phyloP scores from a whole-genome alignment of 1,140 invertebrate species.

The Temnothorax nylanderi region DNA sequence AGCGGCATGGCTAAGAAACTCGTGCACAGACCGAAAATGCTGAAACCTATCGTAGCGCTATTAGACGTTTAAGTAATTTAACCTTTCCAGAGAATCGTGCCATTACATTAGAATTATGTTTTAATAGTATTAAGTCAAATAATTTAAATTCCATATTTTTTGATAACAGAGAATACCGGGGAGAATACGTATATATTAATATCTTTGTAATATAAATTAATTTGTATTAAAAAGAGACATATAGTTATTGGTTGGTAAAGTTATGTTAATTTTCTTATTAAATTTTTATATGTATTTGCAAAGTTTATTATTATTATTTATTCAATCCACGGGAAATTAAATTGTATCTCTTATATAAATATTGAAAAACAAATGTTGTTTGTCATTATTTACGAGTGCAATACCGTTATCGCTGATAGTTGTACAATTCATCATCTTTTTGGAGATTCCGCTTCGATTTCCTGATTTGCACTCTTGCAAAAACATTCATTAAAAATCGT shows the following conservation, averaged over 20 bases:
- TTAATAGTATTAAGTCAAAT: background rate
- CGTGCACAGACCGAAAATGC: slow-evolving; percentile 43
- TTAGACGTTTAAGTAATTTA: slow-evolving; percentile 63
- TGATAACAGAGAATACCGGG: background rate
- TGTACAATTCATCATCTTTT: background rate
- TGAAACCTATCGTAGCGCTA: slow-evolving; percentile 60
- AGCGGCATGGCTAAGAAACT: slow-evolving; percentile 43
- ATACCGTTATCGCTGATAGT: slow-evolving; percentile 7
- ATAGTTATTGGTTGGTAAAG: slow-evolving; percentile 3
- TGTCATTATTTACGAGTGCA: slow-evolving; percentile 40
- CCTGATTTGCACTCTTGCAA: slow-evolving; percentile 21
- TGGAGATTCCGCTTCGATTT: slow-evolving; percentile 31
- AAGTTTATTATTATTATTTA: slow-evolving; percentile 22
- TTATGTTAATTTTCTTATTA: slow-evolving; percentile 7
- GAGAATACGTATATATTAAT: background rate
- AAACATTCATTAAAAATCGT: slow-evolving; percentile 54
- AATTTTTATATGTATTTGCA: background rate
- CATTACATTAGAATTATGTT: background rate
- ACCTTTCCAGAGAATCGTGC: background rate
- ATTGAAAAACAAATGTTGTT: slow-evolving; percentile 32
- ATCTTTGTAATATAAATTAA: background rate
- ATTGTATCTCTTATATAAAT: background rate
- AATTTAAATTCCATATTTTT: background rate
- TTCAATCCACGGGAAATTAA: slow-evolving; percentile 27
- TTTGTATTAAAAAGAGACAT: background rate